Evolutionary conservation across 2,888 invertebrate species (phyloP), one percentile per base, ranked within the genome.

Genomic region (Carcina quercana): DNA sequence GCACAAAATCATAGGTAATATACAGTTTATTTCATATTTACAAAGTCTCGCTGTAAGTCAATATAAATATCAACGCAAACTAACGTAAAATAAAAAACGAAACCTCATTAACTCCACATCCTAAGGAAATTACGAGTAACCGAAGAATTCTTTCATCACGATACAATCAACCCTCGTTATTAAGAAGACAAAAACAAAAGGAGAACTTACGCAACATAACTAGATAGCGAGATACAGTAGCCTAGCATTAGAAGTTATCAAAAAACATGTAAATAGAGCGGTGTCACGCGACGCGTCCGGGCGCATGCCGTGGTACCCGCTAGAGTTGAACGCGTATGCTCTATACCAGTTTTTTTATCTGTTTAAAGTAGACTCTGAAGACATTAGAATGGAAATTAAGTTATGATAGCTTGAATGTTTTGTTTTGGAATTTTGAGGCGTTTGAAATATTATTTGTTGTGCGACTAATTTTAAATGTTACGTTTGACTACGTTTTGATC

Each of bases 191-290:
- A n/a, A n/a, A n/a, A 53, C 51, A 42, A 58, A 55, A 65, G 12
- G 11, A 58, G 60, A 67, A 60, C 55, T 51, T 53, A 48, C 47
- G 56, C 61, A 71, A 71, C 71, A 69, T n/a, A n/a, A n/a, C n/a
- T n/a, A n/a, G n/a, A n/a, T n/a, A n/a, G n/a, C n/a, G n/a, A n/a
- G n/a, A 76, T 68, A 76, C 76, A 63, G 78, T 74, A 78, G 78
- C 76, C 43, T 46, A 42, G 53, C 58, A 60, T 70, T 67, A 70
- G 62, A 57, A 59, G 47, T 50, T 58, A 54, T 47, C 59, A 70
- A 68, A 68, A 69, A 64, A 67, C 60, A 64, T 72, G 76, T 79
- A 78, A 78, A 78, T 73, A 63, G 74, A 69, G 63, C 59, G 50
- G 40, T 41, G 47, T 50, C 79, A 80, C 76, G 79, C 79, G 72